phyloP scores from a whole-genome alignment of 2,797 vertebrate genomes.

The Danionella dracula region DNA sequence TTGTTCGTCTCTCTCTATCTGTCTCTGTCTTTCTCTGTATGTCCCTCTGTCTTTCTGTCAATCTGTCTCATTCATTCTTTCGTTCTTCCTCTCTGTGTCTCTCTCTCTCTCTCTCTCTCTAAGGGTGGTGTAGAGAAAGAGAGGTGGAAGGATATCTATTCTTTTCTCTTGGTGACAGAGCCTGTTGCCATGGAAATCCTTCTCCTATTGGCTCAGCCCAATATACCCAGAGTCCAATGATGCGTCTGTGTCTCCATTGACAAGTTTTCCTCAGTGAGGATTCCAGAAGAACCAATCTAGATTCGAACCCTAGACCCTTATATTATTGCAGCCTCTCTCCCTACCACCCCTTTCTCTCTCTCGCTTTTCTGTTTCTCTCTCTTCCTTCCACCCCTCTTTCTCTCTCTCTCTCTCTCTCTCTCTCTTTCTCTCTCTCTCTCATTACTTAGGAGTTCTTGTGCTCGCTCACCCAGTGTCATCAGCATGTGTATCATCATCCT shows the following conservation, averaged over 20 bases:
- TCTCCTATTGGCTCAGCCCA: slow-evolving; percentile 77
- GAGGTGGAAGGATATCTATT: slow-evolving; percentile 69
- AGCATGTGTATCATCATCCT: slow-evolving; percentile 72
- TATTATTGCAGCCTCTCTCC: slow-evolving; percentile 19
- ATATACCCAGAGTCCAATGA: slow-evolving; percentile 83
- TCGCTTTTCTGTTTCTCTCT: background rate
- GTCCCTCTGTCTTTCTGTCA: too few species aligned
- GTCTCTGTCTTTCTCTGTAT: too few species aligned
- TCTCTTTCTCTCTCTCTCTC: background rate
- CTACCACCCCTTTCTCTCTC: slow-evolving; percentile 6
- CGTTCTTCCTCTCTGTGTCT: too few species aligned
- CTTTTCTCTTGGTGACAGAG: slow-evolving; percentile 85
- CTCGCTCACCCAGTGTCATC: background rate
- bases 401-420: background rate
- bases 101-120: slow-evolving; percentile 29
- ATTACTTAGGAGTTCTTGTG: background rate
- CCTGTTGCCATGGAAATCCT: slow-evolving; percentile 87
- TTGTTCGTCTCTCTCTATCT: too few species aligned
- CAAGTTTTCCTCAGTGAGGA: slow-evolving; percentile 62
- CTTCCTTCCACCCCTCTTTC: background rate
- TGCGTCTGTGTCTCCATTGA: slow-evolving; percentile 78
- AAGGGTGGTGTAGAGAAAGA: slow-evolving; percentile 51
- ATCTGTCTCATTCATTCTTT: too few species aligned
- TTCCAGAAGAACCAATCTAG: slow-evolving; percentile 56
- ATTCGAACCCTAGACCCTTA: slow-evolving; percentile 51